Percentiles rank a stretch among this genome's conserved stretches.
Evolutionary conservation across 2,888 invertebrate genomes (phyloP).

Genomic region (Nomada ruficornis): DNA sequence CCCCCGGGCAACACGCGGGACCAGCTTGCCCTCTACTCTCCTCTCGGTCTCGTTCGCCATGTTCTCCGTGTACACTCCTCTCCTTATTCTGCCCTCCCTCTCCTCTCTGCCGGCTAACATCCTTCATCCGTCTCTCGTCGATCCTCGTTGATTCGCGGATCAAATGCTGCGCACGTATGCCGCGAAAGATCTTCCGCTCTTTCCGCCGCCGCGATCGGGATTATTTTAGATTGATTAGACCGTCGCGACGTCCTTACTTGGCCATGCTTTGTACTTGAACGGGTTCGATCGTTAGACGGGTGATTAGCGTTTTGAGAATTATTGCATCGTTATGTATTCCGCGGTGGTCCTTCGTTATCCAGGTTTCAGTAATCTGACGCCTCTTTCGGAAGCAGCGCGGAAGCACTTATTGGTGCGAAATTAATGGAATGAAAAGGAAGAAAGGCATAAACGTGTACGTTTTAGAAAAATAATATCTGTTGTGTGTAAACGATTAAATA

Average conservation of each 20-base stretch:
- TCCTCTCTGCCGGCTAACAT: constrained; percentile 3
- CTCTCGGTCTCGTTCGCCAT: constrained; percentile 67
- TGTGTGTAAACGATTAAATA: not conserved
- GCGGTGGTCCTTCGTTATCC: not conserved
- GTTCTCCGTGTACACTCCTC: constrained; percentile 61
- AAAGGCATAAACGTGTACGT: too few relatives aligned
- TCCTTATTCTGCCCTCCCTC: constrained; percentile 50
- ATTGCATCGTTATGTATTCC: constrained; percentile 1
- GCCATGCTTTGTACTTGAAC: not conserved
- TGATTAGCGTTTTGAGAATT: constrained; percentile 6
- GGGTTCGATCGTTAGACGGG: not conserved
- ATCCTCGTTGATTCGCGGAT: constrained; percentile 70
- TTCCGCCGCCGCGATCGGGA: constrained; percentile 33
- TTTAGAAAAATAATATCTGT: too few relatives aligned
- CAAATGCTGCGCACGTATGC: constrained; percentile 55
- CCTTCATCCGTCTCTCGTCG: constrained; percentile 67
- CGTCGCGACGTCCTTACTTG: constrained; percentile 17
- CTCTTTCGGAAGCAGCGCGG: too few relatives aligned
- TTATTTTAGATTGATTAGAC: constrained; percentile 52
- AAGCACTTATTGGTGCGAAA: too few relatives aligned
- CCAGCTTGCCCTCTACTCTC: constrained; percentile 74
- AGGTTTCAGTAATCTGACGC: not conserved
- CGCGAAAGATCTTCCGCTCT: constrained; percentile 42
- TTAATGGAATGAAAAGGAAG: too few relatives aligned
- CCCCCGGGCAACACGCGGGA: constrained; percentile 82